Evolutionary conservation across 2,797 vertebrate species (phyloP).

Genomic region (Delichon dasypus): DNA sequence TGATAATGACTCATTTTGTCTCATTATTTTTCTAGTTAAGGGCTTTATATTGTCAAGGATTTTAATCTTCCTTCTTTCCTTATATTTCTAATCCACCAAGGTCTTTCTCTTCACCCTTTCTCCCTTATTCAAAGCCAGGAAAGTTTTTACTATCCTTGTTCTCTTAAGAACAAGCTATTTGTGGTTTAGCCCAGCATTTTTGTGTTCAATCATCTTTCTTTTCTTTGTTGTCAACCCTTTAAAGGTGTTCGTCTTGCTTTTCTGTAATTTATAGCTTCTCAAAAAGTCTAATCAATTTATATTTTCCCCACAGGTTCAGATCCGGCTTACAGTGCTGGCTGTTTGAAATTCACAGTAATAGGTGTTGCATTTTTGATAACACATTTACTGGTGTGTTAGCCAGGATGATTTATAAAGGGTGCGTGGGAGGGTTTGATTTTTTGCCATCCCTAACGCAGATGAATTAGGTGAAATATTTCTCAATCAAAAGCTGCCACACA

Average conservation of each 20-base stretch:
- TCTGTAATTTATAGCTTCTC: conserved; percentile 54
- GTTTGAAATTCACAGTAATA: conserved; percentile 56
- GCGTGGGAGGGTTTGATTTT: background rate
- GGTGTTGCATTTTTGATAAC: conserved; percentile 54
- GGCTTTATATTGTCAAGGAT: background rate
- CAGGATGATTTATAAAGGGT: conserved; percentile 51
- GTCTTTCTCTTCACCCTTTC: background rate
- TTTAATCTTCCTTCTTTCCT: background rate
- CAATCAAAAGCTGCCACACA: conserved; percentile 13
- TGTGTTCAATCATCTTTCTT: conserved; percentile 46
- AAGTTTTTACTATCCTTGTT: conserved; percentile 13
- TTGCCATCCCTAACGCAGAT: conserved; percentile 56
- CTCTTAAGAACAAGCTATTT: conserved; percentile 16
- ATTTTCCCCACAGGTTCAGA: conserved; percentile 34
- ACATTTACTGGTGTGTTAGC: conserved; percentile 46
- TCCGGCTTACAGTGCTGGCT: conserved; percentile 26
- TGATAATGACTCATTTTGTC: conserved; percentile 19
- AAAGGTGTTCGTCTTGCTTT: conserved; percentile 34
- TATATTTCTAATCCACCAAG: background rate
- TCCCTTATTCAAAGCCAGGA: background rate
- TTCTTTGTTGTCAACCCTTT: conserved; percentile 51
- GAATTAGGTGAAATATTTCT: conserved; percentile 65
- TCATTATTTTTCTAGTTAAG: conserved; percentile 31
- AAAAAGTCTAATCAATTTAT: conserved; percentile 52
- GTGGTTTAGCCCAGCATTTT: conserved; percentile 28